These are phyloP conservation scores for Picus viridis DNA, from an alignment of 2,797 vertebrate species.

Conservation along the genomic window DNA sequence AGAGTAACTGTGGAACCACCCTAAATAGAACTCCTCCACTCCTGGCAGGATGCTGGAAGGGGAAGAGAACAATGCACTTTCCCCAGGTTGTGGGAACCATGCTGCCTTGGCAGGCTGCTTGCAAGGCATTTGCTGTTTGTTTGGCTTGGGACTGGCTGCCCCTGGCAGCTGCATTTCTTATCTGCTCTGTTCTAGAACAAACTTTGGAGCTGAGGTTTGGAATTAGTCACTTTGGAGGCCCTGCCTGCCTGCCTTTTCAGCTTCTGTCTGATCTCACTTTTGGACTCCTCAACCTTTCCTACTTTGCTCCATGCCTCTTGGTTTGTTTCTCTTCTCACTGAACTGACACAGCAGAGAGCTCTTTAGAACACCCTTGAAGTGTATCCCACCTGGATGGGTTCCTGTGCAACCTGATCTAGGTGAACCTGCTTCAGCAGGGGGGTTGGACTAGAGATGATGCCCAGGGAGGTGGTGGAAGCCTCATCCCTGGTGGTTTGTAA, in stretches of 20 bases:
- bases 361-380: not conserved
- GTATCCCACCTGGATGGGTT: too few species aligned
- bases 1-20: not conserved
- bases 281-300: not conserved
- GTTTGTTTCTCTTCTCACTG: not conserved
- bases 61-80: not conserved
- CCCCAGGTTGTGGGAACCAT: constrained; percentile 60
- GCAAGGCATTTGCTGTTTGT: constrained; percentile 61
- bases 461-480: too few species aligned
- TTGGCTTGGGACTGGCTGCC: constrained; percentile 66
- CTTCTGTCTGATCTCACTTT: not conserved
- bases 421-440: too few species aligned
- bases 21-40: not conserved
- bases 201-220: constrained; percentile 68
- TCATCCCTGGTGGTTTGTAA: too few species aligned
- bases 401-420: too few species aligned
- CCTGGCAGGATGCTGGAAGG: not conserved
- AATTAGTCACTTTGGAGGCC: constrained; percentile 57
- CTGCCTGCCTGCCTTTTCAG: constrained; percentile 56
- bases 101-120: constrained; percentile 54
- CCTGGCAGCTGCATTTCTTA: constrained; percentile 55
- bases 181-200: constrained; percentile 55
- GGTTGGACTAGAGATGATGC: too few species aligned
- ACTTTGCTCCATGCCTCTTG: not conserved
- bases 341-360: not conserved